Percentiles rank a stretch among this genome's conserved stretches.
Evolutionary conservation across 2,113 vertebrate genomes (phyloP).

Genomic region (Psittacula cyanocephala): DNA sequence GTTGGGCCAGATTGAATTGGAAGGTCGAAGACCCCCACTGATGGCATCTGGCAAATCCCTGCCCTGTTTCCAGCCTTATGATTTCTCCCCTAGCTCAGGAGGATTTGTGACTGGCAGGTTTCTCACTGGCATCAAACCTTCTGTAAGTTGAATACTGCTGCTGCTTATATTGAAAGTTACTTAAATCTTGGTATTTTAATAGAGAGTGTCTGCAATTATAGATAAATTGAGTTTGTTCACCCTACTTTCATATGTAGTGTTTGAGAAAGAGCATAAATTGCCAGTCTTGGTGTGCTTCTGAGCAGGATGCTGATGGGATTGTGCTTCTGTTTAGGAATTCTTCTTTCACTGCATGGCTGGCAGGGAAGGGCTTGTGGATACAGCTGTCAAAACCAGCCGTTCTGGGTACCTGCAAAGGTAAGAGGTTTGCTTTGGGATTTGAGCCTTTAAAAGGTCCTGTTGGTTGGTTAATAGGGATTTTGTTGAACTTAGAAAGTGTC

Average conservation of each 20-base stretch:
- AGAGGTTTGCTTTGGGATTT: neutral
- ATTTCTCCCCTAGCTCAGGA: conserved; percentile 87
- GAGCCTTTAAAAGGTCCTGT: neutral
- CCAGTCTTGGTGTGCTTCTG: neutral
- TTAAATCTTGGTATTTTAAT: neutral
- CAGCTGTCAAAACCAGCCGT: conserved; percentile 95
- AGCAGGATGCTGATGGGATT: neutral
- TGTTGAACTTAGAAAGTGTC: neutral
- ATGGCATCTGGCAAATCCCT: conserved; percentile 97
- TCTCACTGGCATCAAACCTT: conserved; percentile 93
- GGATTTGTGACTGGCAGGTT: conserved; percentile 96
- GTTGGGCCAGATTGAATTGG: conserved; percentile 95
- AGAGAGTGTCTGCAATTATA: neutral
- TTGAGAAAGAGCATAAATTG: neutral
- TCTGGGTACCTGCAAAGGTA: conserved; percentile 97
- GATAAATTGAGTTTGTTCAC: neutral
- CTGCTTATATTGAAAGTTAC: neutral
- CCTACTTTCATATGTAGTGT: neutral
- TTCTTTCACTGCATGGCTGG: conserved; percentile 99
- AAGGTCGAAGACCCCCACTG: conserved; percentile 92
- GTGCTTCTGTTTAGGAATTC: conserved; percentile 83
- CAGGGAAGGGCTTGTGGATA: conserved; percentile 95
- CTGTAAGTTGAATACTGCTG: conserved; percentile 73
- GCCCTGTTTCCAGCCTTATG: conserved; percentile 94
- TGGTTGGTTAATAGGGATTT: neutral